Base-by-base conservation (phyloP, 1,140 invertebrate genomes). In the Temnothorax nylanderi region DNA sequence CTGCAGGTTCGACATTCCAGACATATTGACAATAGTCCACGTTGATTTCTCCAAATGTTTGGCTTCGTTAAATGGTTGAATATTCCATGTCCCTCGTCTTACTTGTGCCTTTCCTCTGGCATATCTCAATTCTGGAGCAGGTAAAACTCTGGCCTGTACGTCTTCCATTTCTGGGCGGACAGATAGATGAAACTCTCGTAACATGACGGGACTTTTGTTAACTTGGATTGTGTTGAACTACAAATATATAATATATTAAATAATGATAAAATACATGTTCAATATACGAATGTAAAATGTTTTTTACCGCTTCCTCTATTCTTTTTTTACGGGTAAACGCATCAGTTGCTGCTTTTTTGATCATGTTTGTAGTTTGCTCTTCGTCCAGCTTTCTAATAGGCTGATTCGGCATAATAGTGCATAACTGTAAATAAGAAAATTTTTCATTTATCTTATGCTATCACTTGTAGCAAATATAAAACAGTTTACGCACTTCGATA, bases 361-460 rank as follows among this genome's bases (percentile, higher is more conserved):
- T 97, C 97, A 98, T 97, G 0, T 91, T 94, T 0, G 95, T 85
- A 0, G 97, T 96, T 93, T 98, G 97, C 0, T 56, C 87, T 62
- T 96, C 96, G 65, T 94, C 93, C 89, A 97, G 92, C 92, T 96
- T 96, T 49, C 93, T 95, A 64, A 94, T 91, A 10, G 96, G 95
- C 94, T 98, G 97, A 1, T 96, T 97, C 69, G 93, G 92, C 1
- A 96, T 87, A 13, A 98, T 95, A 4, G 92, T 94, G 58, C 97
- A 97, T 0, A 97, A 93, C 94, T 96, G 37, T 34, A 77, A 69
- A 60, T 26, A 2, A 58, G 34, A 44, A 6, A 41, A 51, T 72
- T 62, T 54, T 81, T 71, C 71, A 71, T 58, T 37, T 6, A 10
- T 16, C 18, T n/a, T 78, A 49, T 11, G 37, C 6, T 3, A 65